Base-by-base conservation (phyloP, 1,140 invertebrate species). In the Agrypnia vestita region DNA sequence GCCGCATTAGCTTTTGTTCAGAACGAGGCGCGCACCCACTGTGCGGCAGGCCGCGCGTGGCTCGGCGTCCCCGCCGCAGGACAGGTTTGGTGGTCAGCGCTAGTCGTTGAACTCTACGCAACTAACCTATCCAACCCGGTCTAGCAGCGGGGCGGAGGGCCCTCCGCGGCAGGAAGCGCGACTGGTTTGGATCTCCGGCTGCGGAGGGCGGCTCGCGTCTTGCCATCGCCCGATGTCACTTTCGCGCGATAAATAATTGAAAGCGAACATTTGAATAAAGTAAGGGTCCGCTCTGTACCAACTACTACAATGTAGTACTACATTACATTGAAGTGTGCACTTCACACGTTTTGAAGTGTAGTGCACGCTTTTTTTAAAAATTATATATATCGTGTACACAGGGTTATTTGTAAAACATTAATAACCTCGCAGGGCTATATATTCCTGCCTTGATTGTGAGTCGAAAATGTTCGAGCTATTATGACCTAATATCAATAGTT, bases 81-180 rank as follows among this genome's bases (percentile, higher is more conserved):
- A 17, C 67, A 10, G 21, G 67, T 71, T 71, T 17, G 12, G 43
- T 71, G 67, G 67, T 71, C 67, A 71, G n/a, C n/a, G 67, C 67
- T 71, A 47, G 67, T 49, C 67, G 46, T 71, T 71, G 67, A 71
- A 71, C 67, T 71, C 61, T 59, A 10, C 6, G 61, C 61, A 64
- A 43, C 67, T 71, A 46, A 47, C 67, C 67, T 71, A 71, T 49
- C 43, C 67, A 47, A 46, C n/a, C 13, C n/a, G 56, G n/a, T 19
- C 56, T 10, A 11, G 15, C n/a, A 7, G 56, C 56, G 10, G 56
- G 19, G 3, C 56, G n/a, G 49, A 8, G 49, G 11, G 1, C 49
- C 49, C 3, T 19, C 35, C 19, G 21, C n/a, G 61, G 21, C 61
- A 64, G 61, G 61, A 64, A 64, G 35, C 61, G 11, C 11, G 12